phyloP scores from a whole-genome alignment of 2,113 vertebrate genomes.

The Neolamprologus kungweensis region DNA sequence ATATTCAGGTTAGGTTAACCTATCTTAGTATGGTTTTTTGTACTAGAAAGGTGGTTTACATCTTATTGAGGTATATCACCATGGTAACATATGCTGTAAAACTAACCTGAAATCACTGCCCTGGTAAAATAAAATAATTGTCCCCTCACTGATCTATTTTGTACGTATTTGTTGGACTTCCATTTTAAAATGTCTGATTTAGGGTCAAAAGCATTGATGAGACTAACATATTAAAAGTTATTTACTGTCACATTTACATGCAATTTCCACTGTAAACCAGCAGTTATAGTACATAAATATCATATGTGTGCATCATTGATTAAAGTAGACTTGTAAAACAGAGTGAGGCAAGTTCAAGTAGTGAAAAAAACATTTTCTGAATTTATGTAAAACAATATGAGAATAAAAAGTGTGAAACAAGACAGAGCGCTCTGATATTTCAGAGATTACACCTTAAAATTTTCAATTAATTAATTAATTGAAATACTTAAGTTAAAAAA shows the following conservation, averaged over 20 bases:
- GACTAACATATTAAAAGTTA: background rate
- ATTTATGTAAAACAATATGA: background rate
- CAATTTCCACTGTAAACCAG: background rate
- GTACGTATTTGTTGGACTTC: fast-evolving
- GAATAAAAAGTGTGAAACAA: background rate
- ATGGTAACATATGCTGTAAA: background rate
- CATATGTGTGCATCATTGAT: background rate
- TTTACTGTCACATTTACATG: background rate
- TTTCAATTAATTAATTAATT: background rate
- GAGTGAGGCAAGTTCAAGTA: background rate
- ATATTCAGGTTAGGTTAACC: background rate
- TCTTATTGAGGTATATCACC: background rate
- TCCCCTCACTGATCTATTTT: no score
- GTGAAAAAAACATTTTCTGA: background rate
- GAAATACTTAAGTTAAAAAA: fast-evolving
- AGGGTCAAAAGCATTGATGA: background rate
- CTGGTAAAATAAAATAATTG: no score
- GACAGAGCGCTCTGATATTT: background rate
- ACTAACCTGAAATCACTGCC: no score
- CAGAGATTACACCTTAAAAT: background rate
- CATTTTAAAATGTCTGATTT: background rate
- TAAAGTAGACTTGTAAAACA: fast-evolving
- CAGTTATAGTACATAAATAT: background rate
- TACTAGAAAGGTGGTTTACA: background rate
- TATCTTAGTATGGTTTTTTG: background rate